Evolutionary conservation across 2,797 vertebrate species (phyloP), one percentile per base, ranked within the genome.

Genomic region (Bradypodion pumilum): DNA sequence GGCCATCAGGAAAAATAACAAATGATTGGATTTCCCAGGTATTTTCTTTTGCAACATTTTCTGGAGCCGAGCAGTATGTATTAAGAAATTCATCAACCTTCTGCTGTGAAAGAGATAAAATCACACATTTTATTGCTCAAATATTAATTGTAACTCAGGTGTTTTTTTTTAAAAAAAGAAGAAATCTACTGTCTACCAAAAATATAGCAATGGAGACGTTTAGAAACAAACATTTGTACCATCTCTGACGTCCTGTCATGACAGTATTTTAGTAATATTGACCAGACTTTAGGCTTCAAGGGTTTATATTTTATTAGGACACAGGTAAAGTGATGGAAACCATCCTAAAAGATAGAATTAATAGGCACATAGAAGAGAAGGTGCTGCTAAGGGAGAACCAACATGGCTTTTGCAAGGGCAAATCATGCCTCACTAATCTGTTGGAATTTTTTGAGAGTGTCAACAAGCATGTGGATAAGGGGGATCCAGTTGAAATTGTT

Each of bases 1-100:
- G 96, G 56, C 95, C 92, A 0, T 97, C 97, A 81, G 95, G 97
- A 92, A 97, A 98, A 93, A 95, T 92, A 87, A 98, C 90, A 0
- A 95, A 96, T 0, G 93, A 92, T 88, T 95, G 95, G 63, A 80
- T 86, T 82, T 97, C 97, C 89, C 95, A 94, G 1, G 85, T 15
- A 89, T 81, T 86, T 80, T 98, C 97, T 94, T 96, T 97, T 82
- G 93, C 92, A 68, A 91, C 87, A 9, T 93, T 95, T 84, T 97
- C 97, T 69, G 94, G 95, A 73, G 96, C 92, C 78, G 97, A 95
- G 82, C 96, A 96, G 88, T 95, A 97, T 16, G 96, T 92, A 29
- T 95, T 97, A 80, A 95, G 86, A 91, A 97, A 95, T 74, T 97
- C 95, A 0, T 97, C 96, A 0, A 97, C 94, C 93, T 96, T 96